Base-by-base conservation (phyloP, 2,113 vertebrate genomes). In the Tachysurus vachellii region DNA sequence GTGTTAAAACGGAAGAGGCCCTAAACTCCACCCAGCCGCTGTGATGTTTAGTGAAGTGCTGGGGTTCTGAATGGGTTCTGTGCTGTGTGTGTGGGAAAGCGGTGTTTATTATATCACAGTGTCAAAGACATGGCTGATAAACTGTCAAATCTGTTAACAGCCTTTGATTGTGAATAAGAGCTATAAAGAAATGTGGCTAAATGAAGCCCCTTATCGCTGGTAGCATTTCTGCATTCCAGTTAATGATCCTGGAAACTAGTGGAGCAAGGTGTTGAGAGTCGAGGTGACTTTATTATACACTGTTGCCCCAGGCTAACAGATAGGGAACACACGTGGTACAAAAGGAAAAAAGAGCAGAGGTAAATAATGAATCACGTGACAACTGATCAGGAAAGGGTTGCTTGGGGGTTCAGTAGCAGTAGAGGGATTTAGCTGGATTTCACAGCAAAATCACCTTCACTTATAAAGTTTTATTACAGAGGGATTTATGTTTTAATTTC, bases 231-330 rank as follows among this genome's bases (percentile, higher is more conserved):
- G 50, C 56, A 88, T 86, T 86, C 89, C 80, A 50, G 80, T 47
- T 68, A 83, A 88, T 85, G 88, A 89, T 73, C 56, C 70, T 83
- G 62, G 61, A 90, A 88, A 81, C 86, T 44, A 23, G 76, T 80
- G 59, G 80, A 86, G 88, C 89, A 10, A 81, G 23, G 70, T 50
- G 88, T 87, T 86, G 62, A 90, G 75, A 47, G 68, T 73, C 71
- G 91, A 91, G 91, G 89, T 94, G 91, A 92, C 85, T 47, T 89
- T 87, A 91, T 86, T 90, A 62, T 80, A 85, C 87, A 80, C 84
- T 59, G 68, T 50, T 82, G 26, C 59, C 59, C n/a, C 59, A 62
- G 42, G 31, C 42, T n/a, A 85, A 21, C 31, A 26, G 6, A 61
- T 31, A 81, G 19, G 21, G 11, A 56, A 31, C 50, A 56, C 31